Evolutionary conservation across 2,113 vertebrate species (phyloP).

Genomic region (Microcebus ravelobensis): DNA sequence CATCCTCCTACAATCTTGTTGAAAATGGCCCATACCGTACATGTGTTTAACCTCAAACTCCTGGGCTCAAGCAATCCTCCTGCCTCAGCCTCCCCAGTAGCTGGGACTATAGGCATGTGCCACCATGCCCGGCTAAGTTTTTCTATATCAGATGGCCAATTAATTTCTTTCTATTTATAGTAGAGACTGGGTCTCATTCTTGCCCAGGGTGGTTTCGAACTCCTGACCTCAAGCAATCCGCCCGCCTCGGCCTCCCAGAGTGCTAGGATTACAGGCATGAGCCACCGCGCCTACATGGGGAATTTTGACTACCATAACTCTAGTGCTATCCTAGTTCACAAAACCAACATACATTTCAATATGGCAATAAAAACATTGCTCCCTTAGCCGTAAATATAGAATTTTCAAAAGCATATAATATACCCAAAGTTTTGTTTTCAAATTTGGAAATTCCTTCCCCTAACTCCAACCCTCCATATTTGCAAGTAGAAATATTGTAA

Average conservation of each 20-base stretch:
- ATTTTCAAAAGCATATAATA: neutral
- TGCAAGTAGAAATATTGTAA: neutral
- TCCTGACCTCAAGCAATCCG: too few relatives aligned
- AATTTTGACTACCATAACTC: neutral
- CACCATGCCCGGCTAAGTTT: too few relatives aligned
- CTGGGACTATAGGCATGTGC: too few relatives aligned
- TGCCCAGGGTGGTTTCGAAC: too few relatives aligned
- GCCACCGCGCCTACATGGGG: neutral
- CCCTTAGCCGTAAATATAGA: neutral
- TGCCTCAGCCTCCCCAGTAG: too few relatives aligned
- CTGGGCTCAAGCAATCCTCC: too few relatives aligned
- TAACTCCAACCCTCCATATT: neutral
- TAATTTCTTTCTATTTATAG: too few relatives aligned
- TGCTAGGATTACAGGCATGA: too few relatives aligned
- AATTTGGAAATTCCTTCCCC: neutral
- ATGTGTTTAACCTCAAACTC: neutral
- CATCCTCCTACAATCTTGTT: neutral
- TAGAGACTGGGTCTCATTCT: too few relatives aligned
- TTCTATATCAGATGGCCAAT: too few relatives aligned
- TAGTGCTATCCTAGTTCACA: neutral
- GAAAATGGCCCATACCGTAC: neutral
- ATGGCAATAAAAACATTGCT: conserved; percentile 2
- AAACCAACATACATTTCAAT: conserved; percentile 24
- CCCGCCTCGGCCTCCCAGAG: too few relatives aligned
- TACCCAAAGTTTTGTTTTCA: neutral